phyloP scores from a whole-genome alignment of 2,888 invertebrate species.

The Noctua janthina region DNA sequence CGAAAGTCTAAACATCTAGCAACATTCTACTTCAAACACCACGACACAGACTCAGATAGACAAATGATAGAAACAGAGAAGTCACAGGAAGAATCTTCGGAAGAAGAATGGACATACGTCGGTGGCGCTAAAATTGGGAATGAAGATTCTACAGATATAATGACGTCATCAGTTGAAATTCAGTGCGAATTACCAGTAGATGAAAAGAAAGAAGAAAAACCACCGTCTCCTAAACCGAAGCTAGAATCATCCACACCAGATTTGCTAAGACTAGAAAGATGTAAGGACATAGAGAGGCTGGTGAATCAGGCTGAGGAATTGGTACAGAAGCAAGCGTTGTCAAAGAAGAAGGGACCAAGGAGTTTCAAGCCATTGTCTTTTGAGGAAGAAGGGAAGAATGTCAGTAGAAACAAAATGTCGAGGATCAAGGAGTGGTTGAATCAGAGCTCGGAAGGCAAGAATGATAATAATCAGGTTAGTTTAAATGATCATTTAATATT shows the following conservation, averaged over 20 bases:
- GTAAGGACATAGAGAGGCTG: constrained; percentile 93
- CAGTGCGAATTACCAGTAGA: constrained; percentile 86
- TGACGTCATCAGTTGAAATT: constrained; percentile 88
- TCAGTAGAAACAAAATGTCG: constrained; percentile 91
- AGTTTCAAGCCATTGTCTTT: constrained; percentile 89
- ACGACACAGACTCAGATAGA: constrained; percentile 96
- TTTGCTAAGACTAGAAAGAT: constrained; percentile 87
- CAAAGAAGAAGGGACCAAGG: constrained; percentile 86
- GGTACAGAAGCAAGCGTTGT: constrained; percentile 91
- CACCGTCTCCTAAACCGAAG: constrained; percentile 80
- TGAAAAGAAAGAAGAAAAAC: constrained; percentile 78
- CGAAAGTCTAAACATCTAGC: constrained; percentile 95
- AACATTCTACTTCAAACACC: constrained; percentile 96
- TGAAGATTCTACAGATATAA: constrained; percentile 87
- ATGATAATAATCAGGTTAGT: constrained; percentile 84
- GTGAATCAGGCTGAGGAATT: constrained; percentile 95
- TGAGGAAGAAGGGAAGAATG: constrained; percentile 87
- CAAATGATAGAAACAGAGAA: constrained; percentile 90
- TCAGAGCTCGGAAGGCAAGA: constrained; percentile 86
- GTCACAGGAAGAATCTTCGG: constrained; percentile 87
- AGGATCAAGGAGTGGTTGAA: constrained; percentile 93
- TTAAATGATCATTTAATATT: neutral
- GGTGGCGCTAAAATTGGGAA: constrained; percentile 85
- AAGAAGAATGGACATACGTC: constrained; percentile 93
- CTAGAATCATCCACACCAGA: constrained; percentile 86